Evolutionary conservation across 2,888 invertebrate genomes (phyloP).

Genomic region (Rhaphigaster nebulosa): DNA sequence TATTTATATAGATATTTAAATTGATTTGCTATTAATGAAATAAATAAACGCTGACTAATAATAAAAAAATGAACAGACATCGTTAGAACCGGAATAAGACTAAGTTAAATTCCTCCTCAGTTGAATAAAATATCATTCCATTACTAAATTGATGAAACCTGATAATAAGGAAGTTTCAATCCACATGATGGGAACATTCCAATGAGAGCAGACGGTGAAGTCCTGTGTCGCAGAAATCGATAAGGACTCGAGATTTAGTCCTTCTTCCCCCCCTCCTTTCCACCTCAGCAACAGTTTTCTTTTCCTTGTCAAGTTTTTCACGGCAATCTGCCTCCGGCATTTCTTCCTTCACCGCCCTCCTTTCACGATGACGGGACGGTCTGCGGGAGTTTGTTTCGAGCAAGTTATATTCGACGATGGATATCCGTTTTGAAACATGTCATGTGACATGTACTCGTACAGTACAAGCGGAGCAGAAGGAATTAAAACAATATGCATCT

Average conservation of each 20-base stretch:
- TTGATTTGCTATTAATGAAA: too few relatives aligned
- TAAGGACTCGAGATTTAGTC: conserved; percentile 25
- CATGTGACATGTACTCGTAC: neutral
- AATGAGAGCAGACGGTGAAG: neutral
- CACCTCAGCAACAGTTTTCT: neutral
- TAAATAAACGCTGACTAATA: neutral
- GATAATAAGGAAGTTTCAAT: neutral
- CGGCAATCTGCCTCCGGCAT: neutral
- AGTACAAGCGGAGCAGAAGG: neutral
- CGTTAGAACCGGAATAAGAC: neutral
- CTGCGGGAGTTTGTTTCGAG: neutral
- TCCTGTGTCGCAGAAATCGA: neutral
- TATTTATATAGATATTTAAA: too few relatives aligned
- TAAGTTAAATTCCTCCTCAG: neutral
- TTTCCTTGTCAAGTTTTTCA: conserved; percentile 33
- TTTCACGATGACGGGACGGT: neutral
- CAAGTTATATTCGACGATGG: neutral
- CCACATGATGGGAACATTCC: neutral
- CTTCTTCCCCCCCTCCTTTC: neutral
- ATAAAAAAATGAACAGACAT: neutral
- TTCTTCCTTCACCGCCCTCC: neutral
- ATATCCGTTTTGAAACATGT: neutral
- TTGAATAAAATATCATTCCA: neutral
- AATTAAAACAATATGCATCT: too few relatives aligned
- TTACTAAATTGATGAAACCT: neutral